phyloP scores from a whole-genome alignment of 2,888 invertebrate genomes.

The Agrilus biguttatus region DNA sequence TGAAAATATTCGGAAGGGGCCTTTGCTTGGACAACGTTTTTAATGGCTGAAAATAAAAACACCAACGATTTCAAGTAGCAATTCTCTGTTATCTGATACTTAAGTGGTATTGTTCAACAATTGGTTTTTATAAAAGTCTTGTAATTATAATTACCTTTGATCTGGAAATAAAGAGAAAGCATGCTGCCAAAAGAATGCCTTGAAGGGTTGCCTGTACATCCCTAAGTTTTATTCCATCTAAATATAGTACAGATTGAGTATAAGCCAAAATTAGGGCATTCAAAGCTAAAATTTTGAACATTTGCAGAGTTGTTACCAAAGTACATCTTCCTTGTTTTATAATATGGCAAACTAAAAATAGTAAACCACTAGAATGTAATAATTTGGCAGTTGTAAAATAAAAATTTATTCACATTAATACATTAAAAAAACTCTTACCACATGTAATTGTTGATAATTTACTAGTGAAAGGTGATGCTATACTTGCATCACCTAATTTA shows the following conservation, averaged over 20 bases:
- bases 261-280: conserved; percentile 97
- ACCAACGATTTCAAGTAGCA: neutral
- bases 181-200: conserved; percentile 86
- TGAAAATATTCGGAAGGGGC: conserved; percentile 97
- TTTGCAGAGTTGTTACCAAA: conserved; percentile 95
- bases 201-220: conserved; percentile 97
- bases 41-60: conserved; percentile 52
- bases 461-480: conserved; percentile 98
- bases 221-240: conserved; percentile 95
- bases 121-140: neutral
- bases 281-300: conserved; percentile 98
- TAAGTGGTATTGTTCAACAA: no score
- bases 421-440: conserved; percentile 45
- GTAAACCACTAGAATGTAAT: neutral
- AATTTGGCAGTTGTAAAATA: neutral
- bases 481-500: conserved; percentile 94
- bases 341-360: conserved; percentile 82
- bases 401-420: conserved; percentile 14
- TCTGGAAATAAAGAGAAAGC: conserved; percentile 95
- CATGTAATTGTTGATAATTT: conserved; percentile 90
- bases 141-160: conserved; percentile 63
- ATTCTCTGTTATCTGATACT: neutral
- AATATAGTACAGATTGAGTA: conserved; percentile 94
- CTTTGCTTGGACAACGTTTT: conserved; percentile 85
- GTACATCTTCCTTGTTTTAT: conserved; percentile 99